These are phyloP conservation scores for Stomorhina lunata DNA, from an alignment of 2,888 invertebrate genomes.

Conservation along the genomic window DNA sequence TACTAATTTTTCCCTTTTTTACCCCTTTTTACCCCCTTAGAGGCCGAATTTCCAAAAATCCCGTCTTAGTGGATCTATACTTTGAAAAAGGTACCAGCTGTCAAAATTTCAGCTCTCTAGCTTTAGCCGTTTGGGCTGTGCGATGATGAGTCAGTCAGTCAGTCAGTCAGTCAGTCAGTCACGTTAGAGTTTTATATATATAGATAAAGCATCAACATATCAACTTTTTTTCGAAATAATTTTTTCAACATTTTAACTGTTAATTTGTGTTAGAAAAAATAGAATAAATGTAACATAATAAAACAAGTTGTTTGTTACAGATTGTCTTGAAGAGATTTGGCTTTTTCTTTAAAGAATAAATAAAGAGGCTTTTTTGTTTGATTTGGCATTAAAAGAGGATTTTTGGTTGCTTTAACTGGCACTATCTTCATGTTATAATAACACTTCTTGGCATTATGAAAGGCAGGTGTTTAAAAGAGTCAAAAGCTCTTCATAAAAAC, in stretches of 20 bases:
- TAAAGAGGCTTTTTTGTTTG: constrained; percentile 34
- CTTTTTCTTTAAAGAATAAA: constrained; percentile 1
- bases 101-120: too few species aligned
- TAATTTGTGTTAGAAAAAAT: constrained; percentile 46
- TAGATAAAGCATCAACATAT: too few species aligned
- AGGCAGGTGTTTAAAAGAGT: constrained; percentile 13
- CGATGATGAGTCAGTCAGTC: too few species aligned
- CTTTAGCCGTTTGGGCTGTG: too few species aligned
- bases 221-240: constrained; percentile 17
- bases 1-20: too few species aligned
- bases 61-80: too few species aligned
- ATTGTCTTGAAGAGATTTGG: constrained; percentile 16
- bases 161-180: too few species aligned
- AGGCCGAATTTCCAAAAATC: too few species aligned
- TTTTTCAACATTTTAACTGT: constrained; percentile 60
- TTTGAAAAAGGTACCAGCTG: too few species aligned
- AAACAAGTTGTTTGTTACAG: constrained; percentile 53
- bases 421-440: constrained; percentile 48
- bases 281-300: constrained; percentile 23
- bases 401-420: constrained; percentile 26
- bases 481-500: not conserved
- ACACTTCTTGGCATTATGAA: constrained; percentile 44
- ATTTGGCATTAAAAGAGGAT: constrained; percentile 56
- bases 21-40: too few species aligned
- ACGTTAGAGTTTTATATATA: too few species aligned